Base-by-base conservation (phyloP, 2,113 vertebrate genomes). In the Tiliqua scincoides region DNA sequence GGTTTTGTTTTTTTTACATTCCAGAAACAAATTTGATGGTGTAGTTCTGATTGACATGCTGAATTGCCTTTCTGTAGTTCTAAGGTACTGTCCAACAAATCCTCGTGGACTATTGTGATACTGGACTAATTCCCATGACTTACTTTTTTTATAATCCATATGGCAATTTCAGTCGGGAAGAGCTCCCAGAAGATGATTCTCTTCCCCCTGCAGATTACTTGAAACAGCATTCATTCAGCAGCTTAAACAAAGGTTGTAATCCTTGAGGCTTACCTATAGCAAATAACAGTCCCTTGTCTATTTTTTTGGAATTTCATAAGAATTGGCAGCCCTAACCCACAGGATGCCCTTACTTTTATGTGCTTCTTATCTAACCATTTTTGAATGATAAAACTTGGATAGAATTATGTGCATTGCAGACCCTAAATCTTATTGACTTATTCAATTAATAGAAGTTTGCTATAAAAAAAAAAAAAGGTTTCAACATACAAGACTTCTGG, bases 61-160 rank as follows among this genome's bases (percentile, higher is more conserved):
- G 27, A 90, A 92, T 77, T 86, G 74, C 1, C 21, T 84, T 88
- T 89, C 85, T 87, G 2, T 75, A 92, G 21, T 74, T 70, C 78
- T 43, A 70, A 72, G 62, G 72, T 40, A 61, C 82, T 89, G 75
- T 87, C 65, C 27, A 21, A 37, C 9, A 35, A 21, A 43, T 27
- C 20, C 79, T 15, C 68, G 85, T 75, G 37, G 7, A 23, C 40
- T 9, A 37, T 27, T 80, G 10, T 8, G 8, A n/a, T 59, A 37
- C 14, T 59, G 67, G 8, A 57, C 25, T 80, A 59, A 62, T 73
- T 32, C 25, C 48, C 6, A n/a, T 78, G 32, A 9, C 17, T 76
- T 75, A 74, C 9, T 84, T n/a, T n/a, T 84, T 17, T 73, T 75
- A 83, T 74, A n/a, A 62, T 23, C 18, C n/a, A 74, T 73, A 74